These are phyloP conservation scores for Eupithecia insigniata DNA, from an alignment of 2,888 invertebrate genomes.

Conservation along the genomic window DNA sequence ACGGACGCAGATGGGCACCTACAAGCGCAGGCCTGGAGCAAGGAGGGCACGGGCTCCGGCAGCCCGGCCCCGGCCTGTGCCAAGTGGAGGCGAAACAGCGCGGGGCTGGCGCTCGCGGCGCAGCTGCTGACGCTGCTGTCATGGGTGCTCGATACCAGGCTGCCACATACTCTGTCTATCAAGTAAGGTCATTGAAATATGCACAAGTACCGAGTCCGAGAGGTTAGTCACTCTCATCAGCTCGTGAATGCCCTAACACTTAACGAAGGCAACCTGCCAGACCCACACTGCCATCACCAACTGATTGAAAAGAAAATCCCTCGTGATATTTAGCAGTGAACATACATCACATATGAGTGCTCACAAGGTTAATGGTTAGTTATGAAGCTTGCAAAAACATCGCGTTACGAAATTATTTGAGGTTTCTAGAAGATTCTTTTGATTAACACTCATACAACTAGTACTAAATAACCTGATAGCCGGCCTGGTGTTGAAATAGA, in stretches of 20 bases:
- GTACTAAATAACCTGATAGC: neutral
- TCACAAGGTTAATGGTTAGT: neutral
- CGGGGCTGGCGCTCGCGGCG: conserved; percentile 92
- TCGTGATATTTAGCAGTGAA: neutral
- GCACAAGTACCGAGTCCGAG: neutral
- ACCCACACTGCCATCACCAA: too few species aligned
- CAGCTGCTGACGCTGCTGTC: conserved; percentile 93
- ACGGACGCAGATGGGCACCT: conserved; percentile 84
- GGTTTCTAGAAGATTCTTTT: neutral
- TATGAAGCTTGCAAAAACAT: neutral
- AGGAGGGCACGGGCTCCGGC: neutral
- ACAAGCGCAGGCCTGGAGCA: neutral
- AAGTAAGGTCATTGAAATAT: conserved; percentile 47
- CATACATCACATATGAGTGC: neutral
- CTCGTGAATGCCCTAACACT: neutral
- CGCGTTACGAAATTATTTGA: neutral
- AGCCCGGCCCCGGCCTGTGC: conserved; percentile 15
- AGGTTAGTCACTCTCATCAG: neutral
- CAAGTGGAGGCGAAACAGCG: conserved; percentile 81
- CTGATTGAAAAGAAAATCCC: neutral
- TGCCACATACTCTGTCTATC: conserved; percentile 85
- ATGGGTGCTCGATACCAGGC: conserved; percentile 91
- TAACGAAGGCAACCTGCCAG: neutral
- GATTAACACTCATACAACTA: neutral
- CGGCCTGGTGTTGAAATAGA: neutral